Base-by-base conservation (phyloP, 2,113 vertebrate species). In the Proteles cristata region DNA sequence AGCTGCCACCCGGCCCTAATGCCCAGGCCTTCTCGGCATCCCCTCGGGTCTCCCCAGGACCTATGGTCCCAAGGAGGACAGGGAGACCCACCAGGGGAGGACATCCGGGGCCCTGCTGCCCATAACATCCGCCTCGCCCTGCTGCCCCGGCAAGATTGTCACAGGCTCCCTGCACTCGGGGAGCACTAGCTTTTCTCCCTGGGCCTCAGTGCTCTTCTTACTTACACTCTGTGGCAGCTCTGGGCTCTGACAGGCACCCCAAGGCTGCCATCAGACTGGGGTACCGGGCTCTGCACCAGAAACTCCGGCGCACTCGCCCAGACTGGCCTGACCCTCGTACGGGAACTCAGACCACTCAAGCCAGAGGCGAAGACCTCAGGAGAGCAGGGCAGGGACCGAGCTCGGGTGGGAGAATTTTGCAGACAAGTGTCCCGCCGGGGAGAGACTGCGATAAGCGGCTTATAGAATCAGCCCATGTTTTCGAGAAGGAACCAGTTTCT, bases 191-290 rank as follows among this genome's bases (percentile, higher is more conserved):
- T 92, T 88, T 55, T 73, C 90, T 93, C 28, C 94, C 92, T 85
- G 95, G 85, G 69, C 87, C 74, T 95, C 25, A 53, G 93, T 35
- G 68, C 66, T 96, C 74, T 98, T 99, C 98, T 98, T 96, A 99
- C 98, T 98, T 98, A 98, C 98, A 97, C 96, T 98, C 96, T 96
- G 94, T 88, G 98, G 98, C 96, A 98, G 98, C 98, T 98, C 55
- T 88, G 98, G 98, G 98, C 98, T 97, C 96, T 95, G 98, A 97
- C 98, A 98, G 98, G 98, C 98, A 97, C 99, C 97, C 98, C 98
- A 97, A 98, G 98, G 98, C 98, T 98, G 99, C 99, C 98, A 98
- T 99, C 98, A 98, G 98, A 96, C 98, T 98, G 99, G 97, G 99
- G 98, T 97, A 98, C 98, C 98, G 98, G 98, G 98, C 96, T 96